These are phyloP conservation scores for Ectropis crepuscularia DNA, from an alignment of 2,888 invertebrate species.

Conservation along the genomic window DNA sequence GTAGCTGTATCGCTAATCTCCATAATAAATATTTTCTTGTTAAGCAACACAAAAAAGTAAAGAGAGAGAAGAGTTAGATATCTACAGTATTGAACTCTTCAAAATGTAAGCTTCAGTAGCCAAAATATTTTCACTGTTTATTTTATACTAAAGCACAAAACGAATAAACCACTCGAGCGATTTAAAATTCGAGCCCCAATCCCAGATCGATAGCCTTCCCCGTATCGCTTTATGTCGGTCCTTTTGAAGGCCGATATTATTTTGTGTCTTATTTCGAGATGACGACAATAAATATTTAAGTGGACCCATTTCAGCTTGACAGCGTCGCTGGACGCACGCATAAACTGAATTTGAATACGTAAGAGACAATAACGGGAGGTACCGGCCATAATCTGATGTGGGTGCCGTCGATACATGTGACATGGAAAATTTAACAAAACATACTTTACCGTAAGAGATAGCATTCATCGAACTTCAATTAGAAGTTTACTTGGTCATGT, in stretches of 20 bases:
- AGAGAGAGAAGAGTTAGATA: no score
- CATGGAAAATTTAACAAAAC: background rate
- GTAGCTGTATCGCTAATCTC: no score
- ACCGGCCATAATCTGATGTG: slow-evolving; percentile 19
- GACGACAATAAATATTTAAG: slow-evolving; percentile 37
- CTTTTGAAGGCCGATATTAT: slow-evolving; percentile 23
- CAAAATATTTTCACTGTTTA: no score
- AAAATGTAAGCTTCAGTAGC: no score
- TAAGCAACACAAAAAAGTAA: no score
- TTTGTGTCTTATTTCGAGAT: slow-evolving; percentile 32
- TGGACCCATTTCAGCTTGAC: slow-evolving; percentile 39
- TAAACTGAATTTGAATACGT: slow-evolving; percentile 36
- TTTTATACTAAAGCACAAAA: no score
- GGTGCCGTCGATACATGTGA: slow-evolving; percentile 1
- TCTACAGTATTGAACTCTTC: no score
- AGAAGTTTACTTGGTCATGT: no score
- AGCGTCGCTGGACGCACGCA: slow-evolving; percentile 35
- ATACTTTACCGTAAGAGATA: background rate
- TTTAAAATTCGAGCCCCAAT: background rate
- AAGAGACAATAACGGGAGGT: slow-evolving; percentile 25
- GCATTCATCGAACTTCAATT: no score
- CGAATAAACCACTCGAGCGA: no score
- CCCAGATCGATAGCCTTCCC: slow-evolving; percentile 13
- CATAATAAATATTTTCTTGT: no score
- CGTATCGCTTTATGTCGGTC: slow-evolving; percentile 20